Evolutionary conservation across 2,113 vertebrate species (phyloP), one percentile per base, ranked within the genome.

Genomic region (Ptyas mucosa): DNA sequence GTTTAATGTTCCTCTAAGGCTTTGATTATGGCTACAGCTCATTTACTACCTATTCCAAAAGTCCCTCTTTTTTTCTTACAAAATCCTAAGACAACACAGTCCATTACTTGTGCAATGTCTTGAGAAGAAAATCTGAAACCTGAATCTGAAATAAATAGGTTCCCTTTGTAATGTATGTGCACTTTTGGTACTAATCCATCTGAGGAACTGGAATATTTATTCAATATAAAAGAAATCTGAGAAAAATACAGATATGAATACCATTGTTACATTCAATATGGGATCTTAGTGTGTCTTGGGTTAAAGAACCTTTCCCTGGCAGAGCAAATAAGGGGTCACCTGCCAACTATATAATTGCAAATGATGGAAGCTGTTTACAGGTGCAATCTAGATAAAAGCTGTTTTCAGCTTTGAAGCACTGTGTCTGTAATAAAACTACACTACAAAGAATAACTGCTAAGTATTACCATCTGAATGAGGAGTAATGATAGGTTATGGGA

Each of bases 71-170:
- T 55, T 11, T 53, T 86, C 85, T 81, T 89, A 93, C 90, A 7
- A 96, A 94, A 93, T 92, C 85, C 94, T 89, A 53, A 24, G 49
- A 91, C 58, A 92, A n/a, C 49, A 89, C 89, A 93, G 93, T 10
- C 51, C 95, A 93, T 97, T 96, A 93, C 95, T 93, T 9, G 94
- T 85, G 61, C 34, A 91, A 85, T 95, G 39, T 34, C 2, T 15
- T 93, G 11, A 20, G 54, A 39, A 95, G 29, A 91, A 26, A 95
- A 95, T 94, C 81, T 93, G 93, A 94, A 54, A 54, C 3, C 91
- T 4, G 53, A 95, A 34, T n/a, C 58, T 43, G 87, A 92, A 88
- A 6, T 54, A 89, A 95, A 95, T 93, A 91, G 95, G 39, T 1
- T 95, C 93, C 91, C 92, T 64, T 92, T 51, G 85, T 87, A 90